Evolutionary conservation across 2,113 vertebrate genomes (phyloP), one percentile per base, ranked within the genome.

Genomic region (Scomber colias): DNA sequence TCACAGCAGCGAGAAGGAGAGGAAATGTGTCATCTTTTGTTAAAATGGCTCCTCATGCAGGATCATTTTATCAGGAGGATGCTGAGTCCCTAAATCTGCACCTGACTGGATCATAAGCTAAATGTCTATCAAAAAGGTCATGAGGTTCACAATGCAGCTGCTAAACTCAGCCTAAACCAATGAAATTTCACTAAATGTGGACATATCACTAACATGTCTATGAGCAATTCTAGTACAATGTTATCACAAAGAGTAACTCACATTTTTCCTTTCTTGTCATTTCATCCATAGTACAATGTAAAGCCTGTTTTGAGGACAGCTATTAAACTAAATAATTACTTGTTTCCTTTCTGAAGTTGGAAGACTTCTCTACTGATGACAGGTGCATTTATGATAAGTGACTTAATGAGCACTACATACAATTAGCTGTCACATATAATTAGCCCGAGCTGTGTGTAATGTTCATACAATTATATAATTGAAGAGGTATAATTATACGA

Each of bases 361-460:
- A 35, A 6, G 31, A 35, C 31, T 35, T 66, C 40, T 35, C 44
- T 31, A 9, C 55, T 24, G 3, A 45, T 48, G 50, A 40, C 14
- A 46, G 69, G 45, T 63, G 11, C 44, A 24, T 60, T 5, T 40
- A 21, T 67, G 53, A 31, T 46, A 12, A 51, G 45, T 68, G 60
- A 60, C 6, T 69, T 46, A 7, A 17, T 13, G 46, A 55, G 16
- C 3, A 8, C 27, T 35, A 46, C 11, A 21, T 61, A 63, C 14
- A 49, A 67, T 67, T 51, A 67, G 64, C 64, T 35, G 64, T 11
- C 64, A 51, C 50, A 51, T 40, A 19, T 30, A 62, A 76, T 78
- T n/a, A 73, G 14, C 57, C 55, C 11, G 60, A 67, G 54, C 15
- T 3, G 31, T 27, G 17, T 5, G 16, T 30, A 35, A 10, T 16